Evolutionary conservation across 2,888 invertebrate genomes (phyloP).

Genomic region (Ectemnius continuus): DNA sequence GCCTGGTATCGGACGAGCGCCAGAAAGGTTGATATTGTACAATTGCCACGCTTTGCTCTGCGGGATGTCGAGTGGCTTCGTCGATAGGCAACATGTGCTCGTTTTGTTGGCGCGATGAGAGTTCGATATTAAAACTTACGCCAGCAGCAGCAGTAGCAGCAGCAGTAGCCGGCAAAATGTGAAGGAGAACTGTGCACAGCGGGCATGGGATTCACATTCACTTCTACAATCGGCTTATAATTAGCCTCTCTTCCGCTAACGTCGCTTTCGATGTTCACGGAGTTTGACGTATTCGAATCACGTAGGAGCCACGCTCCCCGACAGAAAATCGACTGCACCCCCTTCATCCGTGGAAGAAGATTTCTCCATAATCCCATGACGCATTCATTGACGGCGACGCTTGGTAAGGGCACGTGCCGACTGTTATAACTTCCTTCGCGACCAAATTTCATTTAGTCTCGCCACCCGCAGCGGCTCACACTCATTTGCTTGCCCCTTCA

Average conservation of each 20-base stretch:
- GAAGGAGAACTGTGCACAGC: conserved; percentile 7
- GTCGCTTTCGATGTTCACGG: conserved; percentile 20
- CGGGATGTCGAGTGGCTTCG: neutral
- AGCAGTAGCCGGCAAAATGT: conserved; percentile 11
- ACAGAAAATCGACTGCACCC: conserved; percentile 45
- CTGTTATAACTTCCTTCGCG: conserved; percentile 68
- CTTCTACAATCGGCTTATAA: conserved; percentile 56
- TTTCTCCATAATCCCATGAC: conserved; percentile 55
- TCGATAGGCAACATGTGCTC: conserved; percentile 2
- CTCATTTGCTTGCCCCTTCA: neutral
- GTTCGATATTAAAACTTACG: conserved; percentile 20
- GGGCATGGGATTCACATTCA: conserved; percentile 28
- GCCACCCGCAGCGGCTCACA: conserved; percentile 50
- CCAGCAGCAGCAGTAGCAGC: neutral
- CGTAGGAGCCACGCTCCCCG: conserved; percentile 71
- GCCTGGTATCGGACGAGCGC: too few relatives aligned
- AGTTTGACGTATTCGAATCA: conserved; percentile 63
- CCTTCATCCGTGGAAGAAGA: conserved; percentile 42
- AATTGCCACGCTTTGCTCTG: too few relatives aligned
- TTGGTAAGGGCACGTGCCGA: conserved; percentile 63
- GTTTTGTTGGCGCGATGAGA: conserved; percentile 18
- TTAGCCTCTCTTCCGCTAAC: conserved; percentile 41
- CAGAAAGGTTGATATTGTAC: too few relatives aligned
- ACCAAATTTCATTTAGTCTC: conserved; percentile 69
- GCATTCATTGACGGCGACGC: conserved; percentile 43